Base-by-base conservation (phyloP, 2,888 invertebrate genomes). In the Didymodactylos carnosus region DNA sequence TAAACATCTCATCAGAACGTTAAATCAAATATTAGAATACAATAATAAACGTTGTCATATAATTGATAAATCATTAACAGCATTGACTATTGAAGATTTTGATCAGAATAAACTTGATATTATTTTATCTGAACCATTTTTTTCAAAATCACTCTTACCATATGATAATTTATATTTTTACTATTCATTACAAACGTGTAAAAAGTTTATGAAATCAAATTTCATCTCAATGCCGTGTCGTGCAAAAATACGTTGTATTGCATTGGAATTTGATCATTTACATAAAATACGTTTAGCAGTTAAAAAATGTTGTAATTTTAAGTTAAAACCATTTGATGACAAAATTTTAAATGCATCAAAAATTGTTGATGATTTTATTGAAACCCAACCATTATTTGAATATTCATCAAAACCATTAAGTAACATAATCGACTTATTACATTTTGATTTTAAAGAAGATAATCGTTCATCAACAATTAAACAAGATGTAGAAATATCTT, bases 301-400 rank as follows among this genome's bases (percentile, higher is more conserved):
- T 6, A 82, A 82, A 6, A 73, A 75, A 16, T 83, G 82, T 78
- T 91, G 92, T 83, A 92, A 91, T 0, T 94, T 97, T 79, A 86
- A 90, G 80, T 87, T 97, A 85, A 82, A 86, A 0, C 85, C 87
- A 73, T 98, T 97, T 82, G 95, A 97, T 82, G 83, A 88, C 76
- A 86, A 97, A 76, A 89, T 95, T 77, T 77, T 80, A 79, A 85
- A 84, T 76, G 90, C 92, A 0, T 88, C 89, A 70, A 82, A 86
- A 27, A 87, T 89, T 77, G 88, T 90, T 76, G 93, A 95, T 82
- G 87, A 87, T 70, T 85, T 87, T 39, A 86, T 95, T 16, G 97
- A 98, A 83, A 89, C 93, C 0, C 95, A 97, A 79, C 93, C 94
- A 0, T 85, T 98, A 1, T 98, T 97, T 95, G 97, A 98, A 84